Evolutionary conservation across 1,140 invertebrate species (phyloP).

Genomic region (Brachionus plicatilis): DNA sequence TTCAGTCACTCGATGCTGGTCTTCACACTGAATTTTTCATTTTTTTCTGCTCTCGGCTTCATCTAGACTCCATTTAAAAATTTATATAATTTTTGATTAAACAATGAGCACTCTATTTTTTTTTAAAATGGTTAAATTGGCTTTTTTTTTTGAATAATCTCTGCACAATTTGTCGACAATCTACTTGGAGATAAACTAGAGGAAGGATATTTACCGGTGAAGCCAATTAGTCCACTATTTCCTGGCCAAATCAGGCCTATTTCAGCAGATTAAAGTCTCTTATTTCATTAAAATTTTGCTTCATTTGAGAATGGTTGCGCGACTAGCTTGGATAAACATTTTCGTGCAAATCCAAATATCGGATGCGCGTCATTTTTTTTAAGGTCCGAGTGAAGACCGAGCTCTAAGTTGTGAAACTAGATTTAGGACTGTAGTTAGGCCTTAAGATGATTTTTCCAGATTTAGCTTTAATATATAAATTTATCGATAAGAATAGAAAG

Average conservation of each 20-base stretch:
- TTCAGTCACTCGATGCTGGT: neutral
- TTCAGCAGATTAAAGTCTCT: neutral
- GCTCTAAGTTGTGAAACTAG: neutral
- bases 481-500: neutral
- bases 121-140: neutral
- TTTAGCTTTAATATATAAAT: neutral
- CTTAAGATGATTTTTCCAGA: neutral
- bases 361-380: neutral
- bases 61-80: neutral
- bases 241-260: neutral
- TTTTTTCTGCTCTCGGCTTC: neutral
- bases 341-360: neutral
- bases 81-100: neutral
- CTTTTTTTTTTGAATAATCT: neutral
- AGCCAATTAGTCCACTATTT: neutral
- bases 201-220: neutral
- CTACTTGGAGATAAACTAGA: neutral
- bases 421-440: neutral
- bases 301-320: neutral
- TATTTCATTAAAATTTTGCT: neutral
- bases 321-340: neutral
- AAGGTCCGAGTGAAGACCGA: neutral
- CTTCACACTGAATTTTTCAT: neutral
- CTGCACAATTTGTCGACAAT: neutral
- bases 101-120: slow-evolving; percentile 2